Conservation (phyloP, 2,888 invertebrate genomes). For the Caenorhabditis sulstoni region DNA sequence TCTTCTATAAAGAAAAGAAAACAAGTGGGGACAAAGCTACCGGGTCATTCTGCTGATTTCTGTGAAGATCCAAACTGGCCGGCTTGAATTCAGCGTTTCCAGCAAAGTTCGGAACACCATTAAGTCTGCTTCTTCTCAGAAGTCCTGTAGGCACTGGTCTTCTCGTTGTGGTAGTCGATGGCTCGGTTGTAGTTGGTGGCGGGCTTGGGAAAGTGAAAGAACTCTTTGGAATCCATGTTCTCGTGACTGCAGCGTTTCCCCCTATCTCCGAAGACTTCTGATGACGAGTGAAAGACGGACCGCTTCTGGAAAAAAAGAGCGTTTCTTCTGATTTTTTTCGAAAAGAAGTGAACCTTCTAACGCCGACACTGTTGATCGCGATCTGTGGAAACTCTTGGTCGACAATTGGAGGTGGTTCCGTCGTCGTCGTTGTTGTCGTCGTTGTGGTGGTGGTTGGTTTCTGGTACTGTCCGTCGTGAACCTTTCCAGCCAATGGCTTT, state of each 20-base stretch:
- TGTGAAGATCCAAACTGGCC: conserved; percentile 33
- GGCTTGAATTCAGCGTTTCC: conserved; percentile 49
- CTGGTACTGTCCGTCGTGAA: conserved; percentile 52
- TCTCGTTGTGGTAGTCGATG: conserved; percentile 33
- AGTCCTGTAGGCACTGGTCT: conserved; percentile 40
- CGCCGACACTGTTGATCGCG: conserved; percentile 59
- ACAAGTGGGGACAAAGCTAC: conserved; percentile 6
- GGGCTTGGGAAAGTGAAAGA: conserved; percentile 39
- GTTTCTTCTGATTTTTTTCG: background rate
- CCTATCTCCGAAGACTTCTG: conserved; percentile 49
- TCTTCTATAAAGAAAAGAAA: background rate
- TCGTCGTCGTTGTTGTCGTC: conserved; percentile 28
- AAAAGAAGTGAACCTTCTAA: conserved; percentile 41
- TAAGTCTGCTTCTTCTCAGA: conserved; percentile 24
- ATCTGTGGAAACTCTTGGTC: conserved; percentile 56
- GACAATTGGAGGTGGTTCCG: conserved; percentile 19
- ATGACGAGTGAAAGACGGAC: conserved; percentile 21
- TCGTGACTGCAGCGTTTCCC: conserved; percentile 35
- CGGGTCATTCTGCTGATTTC: conserved; percentile 28
- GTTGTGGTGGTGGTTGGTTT: conserved; percentile 45
- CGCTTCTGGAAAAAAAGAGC: conserved; percentile 39
- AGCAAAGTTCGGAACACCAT: conserved; percentile 44
- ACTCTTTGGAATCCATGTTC: conserved; percentile 49
- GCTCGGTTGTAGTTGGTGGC: conserved; percentile 28
- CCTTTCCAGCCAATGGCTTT: conserved; percentile 37